Conservation (phyloP, 1,140 invertebrate genomes). For the Aphis gossypii region DNA sequence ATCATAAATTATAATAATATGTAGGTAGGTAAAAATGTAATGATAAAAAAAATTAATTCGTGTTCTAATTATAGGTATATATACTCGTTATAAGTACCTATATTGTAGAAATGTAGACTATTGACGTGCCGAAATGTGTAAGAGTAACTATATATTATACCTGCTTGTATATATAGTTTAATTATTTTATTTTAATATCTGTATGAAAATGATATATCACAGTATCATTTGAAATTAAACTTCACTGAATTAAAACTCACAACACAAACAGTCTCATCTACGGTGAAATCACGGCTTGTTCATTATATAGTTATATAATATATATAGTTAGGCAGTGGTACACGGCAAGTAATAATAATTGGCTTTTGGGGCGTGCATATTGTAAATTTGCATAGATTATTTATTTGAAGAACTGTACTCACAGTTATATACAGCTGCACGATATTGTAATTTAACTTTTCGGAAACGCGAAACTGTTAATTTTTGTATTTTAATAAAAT, state of each 20-base stretch:
- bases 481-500: slow-evolving; percentile 15
- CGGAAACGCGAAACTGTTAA: background rate
- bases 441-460: slow-evolving; percentile 19
- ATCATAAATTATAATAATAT: too few species aligned
- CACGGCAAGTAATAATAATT: background rate
- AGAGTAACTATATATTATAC: background rate
- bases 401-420: background rate
- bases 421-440: background rate
- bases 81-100: too few species aligned
- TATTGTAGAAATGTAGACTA: background rate
- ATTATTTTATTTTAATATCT: background rate
- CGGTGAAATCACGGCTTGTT: background rate
- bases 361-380: background rate
- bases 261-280: background rate
- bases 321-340: background rate
- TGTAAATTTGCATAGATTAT: slow-evolving; percentile 7
- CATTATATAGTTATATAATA: background rate
- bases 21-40: too few species aligned
- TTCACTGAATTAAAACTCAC: background rate
- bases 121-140: background rate
- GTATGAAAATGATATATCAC: background rate
- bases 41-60: too few species aligned
- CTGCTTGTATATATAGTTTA: background rate
- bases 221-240: background rate
- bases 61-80: too few species aligned